Percentiles rank a stretch among this genome's conserved stretches.
phyloP scores from a whole-genome alignment of 2,113 vertebrate genomes.

The Hypomesus transpacificus region DNA sequence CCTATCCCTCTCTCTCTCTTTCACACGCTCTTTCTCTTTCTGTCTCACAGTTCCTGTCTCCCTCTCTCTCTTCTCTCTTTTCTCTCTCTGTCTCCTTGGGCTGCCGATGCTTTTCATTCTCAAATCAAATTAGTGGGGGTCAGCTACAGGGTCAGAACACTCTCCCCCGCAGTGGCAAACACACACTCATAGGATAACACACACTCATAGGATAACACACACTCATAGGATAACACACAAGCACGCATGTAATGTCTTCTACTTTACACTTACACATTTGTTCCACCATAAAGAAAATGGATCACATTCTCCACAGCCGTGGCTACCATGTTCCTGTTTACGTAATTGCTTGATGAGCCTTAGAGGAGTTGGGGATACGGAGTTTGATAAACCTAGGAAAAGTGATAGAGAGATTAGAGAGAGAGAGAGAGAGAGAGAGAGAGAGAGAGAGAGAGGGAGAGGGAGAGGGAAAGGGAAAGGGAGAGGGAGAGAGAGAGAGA shows the following conservation, averaged over 20 bases:
- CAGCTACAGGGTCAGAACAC: slow-evolving; percentile 13
- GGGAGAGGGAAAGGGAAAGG: no score
- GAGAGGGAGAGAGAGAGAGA: not conserved
- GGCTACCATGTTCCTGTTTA: not conserved
- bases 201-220: not conserved
- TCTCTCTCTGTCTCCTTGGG: slow-evolving; percentile 7
- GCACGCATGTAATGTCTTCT: not conserved
- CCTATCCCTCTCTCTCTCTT: not conserved
- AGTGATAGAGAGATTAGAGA: no score
- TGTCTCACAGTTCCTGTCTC: slow-evolving; percentile 13
- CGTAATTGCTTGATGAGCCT: no score
- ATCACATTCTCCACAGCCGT: slow-evolving; percentile 10
- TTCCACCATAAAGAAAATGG: no score
- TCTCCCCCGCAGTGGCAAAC: not conserved
- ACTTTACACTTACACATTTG: not conserved
- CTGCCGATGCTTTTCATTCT: slow-evolving; percentile 35
- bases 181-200: not conserved
- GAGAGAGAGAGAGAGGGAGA: not conserved
- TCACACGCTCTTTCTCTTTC: slow-evolving; percentile 14
- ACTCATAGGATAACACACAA: not conserved
- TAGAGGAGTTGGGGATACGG: not conserved
- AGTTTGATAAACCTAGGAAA: no score
- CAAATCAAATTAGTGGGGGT: slow-evolving; percentile 45
- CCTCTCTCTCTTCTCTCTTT: slow-evolving; percentile 1
- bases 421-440: not conserved